Conservation (phyloP, 2,113 vertebrate species). For the Cephalopterus ornatus region DNA sequence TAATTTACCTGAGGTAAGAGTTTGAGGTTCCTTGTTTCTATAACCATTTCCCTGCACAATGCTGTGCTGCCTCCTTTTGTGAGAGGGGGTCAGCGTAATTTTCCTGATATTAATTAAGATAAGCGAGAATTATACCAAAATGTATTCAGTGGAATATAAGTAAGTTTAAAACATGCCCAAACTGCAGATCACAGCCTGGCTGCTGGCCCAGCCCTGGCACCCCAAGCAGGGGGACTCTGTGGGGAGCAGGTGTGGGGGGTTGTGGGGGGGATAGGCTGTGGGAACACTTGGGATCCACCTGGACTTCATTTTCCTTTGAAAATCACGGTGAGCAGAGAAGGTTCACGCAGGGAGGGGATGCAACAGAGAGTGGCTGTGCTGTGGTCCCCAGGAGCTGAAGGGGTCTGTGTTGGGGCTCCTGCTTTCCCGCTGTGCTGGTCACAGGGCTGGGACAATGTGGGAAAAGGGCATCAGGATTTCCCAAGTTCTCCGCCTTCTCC, state of each 20-base stretch:
- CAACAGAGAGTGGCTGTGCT: accelerated
- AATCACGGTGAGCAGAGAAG: accelerated
- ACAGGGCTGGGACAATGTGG: not conserved
- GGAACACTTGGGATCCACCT: not conserved
- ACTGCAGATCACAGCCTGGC: not conserved
- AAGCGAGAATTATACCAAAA: not conserved
- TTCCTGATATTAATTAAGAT: conserved; percentile 30
- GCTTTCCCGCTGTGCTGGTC: accelerated
- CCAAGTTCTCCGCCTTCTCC: not conserved
- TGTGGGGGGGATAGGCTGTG: accelerated
- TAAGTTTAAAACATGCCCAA: not conserved
- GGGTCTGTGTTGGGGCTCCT: not conserved
- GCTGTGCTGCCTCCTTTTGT: not conserved
- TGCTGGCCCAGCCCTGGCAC: not conserved
- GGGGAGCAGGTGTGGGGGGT: accelerated
- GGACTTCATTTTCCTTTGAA: not conserved
- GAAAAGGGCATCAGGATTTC: accelerated
- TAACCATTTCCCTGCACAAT: not conserved
- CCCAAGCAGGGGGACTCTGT: accelerated
- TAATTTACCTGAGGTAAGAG: not conserved
- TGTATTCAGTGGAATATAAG: not conserved
- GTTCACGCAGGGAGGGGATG: accelerated
- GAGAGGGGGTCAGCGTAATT: not conserved
- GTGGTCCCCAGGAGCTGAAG: accelerated
- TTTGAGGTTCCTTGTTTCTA: not conserved